Conservation (phyloP, 2,797 vertebrate species). For the Buphagus erythrorhynchus region DNA sequence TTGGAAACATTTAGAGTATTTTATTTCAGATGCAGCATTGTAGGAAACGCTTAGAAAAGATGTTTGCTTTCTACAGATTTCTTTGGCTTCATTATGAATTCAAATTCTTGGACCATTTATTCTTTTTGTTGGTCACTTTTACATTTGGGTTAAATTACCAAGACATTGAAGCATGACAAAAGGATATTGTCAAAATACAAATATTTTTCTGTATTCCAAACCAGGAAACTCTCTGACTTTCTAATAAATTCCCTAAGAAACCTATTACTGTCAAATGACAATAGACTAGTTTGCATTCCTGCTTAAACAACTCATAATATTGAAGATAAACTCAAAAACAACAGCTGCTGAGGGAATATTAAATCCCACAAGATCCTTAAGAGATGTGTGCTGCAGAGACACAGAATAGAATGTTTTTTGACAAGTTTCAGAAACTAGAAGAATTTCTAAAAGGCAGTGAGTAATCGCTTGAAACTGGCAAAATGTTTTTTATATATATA, state of each 20-base stretch:
- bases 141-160: not conserved
- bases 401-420: not conserved
- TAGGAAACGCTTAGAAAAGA: not conserved
- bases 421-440: not conserved
- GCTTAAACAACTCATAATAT: conserved; percentile 17
- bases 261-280: conserved; percentile 1
- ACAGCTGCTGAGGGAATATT: conserved; percentile 25
- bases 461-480: not conserved
- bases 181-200: not conserved
- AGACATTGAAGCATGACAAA: not conserved
- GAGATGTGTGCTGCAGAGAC: not conserved
- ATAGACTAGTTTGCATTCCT: not conserved
- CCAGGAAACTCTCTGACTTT: not conserved
- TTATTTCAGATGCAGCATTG: not conserved
- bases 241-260: conserved; percentile 13
- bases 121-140: not conserved
- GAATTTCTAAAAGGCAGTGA: not conserved
- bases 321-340: conserved; percentile 40
- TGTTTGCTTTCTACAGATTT: not conserved
- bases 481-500: too few relatives aligned
- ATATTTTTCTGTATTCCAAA: not conserved
- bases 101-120: not conserved
- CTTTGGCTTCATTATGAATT: not conserved
- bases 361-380: conserved; percentile 1
- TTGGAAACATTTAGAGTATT: not conserved